phyloP scores from a whole-genome alignment of 2,113 vertebrate genomes.

The Sisor rabdophorus region DNA sequence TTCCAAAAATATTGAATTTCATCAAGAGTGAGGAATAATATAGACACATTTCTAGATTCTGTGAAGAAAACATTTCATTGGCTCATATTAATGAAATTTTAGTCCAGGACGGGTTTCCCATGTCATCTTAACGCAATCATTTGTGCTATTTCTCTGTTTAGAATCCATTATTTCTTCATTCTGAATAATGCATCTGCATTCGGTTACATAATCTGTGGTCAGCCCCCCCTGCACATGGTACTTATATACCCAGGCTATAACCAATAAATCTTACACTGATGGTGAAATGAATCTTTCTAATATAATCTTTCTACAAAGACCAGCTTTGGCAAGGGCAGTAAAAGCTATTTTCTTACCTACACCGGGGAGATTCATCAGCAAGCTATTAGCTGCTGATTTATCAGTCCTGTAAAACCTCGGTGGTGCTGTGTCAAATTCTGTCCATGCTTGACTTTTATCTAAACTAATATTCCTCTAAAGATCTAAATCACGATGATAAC shows the following conservation, averaged over 20 bases:
- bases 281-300: slow-evolving; percentile 12
- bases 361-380: slow-evolving; percentile 24
- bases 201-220: neutral
- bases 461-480: slow-evolving; percentile 28
- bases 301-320: slow-evolving; percentile 10
- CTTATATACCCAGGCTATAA: neutral
- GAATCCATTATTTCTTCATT: neutral
- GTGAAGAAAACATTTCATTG: neutral
- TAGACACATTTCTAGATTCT: neutral
- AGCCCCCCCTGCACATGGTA: neutral
- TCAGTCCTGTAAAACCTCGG: slow-evolving; percentile 25
- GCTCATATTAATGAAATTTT: neutral
- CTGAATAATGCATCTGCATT: neutral
- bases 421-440: slow-evolving; percentile 25
- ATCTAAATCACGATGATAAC: slow-evolving; percentile 26
- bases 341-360: slow-evolving; percentile 28
- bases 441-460: slow-evolving; percentile 16
- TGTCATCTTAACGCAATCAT: neutral
- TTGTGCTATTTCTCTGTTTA: neutral
- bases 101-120: too few relatives aligned
- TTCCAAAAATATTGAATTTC: neutral
- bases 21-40: neutral
- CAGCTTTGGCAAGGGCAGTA: slow-evolving; percentile 25
- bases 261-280: slow-evolving; percentile 7
- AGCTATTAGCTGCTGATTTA: slow-evolving; percentile 30